Base-by-base conservation (phyloP, 2,888 invertebrate species). In the Lysandra bellargus region DNA sequence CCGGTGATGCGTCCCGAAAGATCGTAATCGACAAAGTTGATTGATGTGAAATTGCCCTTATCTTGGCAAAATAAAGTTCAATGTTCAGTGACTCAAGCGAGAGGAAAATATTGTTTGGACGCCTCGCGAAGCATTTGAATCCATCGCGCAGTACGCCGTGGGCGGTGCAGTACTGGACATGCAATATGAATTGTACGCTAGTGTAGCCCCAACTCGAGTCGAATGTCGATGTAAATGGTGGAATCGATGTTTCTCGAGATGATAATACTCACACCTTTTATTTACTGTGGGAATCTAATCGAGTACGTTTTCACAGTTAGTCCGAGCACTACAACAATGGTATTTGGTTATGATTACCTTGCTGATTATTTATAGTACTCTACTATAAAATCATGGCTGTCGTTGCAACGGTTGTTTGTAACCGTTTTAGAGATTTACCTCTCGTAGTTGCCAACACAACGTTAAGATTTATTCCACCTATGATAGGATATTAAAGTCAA, bases 121-220 rank as follows among this genome's bases (percentile, higher is more conserved):
- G 81, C 69, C 78, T 80, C 69, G 79, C 81, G 80, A 82, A 85
- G 86, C 84, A 84, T 87, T 87, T 83, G 87, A 84, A 87, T 88
- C 85, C 88, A 85, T 86, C 86, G 88, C 85, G 85, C 83, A 83
- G 84, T 83, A 87, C 90, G 86, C 92, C 90, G 92, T 93, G 92
- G 93, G 93, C 92, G 93, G 91, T 88, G 87, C 86, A 85, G 86
- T 87, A 86, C 89, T 90, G 92, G 92, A 90, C 92, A 91, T 88
- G 90, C 90, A 90, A 91, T 92, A 92, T 92, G 91, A 90, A 91
- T 90, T 89, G 90, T 92, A 88, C 82, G 84, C 84, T 88, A 87
- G 88, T 87, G 87, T 82, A 85, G 88, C 82, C 81, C 83, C 82
- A 80, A 82, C 83, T 82, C 82, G 82, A 82, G 83, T 83, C 82